These are phyloP conservation scores for Xanthostigma xanthostigma DNA, from an alignment of 2,888 invertebrate species.

Conservation along the genomic window DNA sequence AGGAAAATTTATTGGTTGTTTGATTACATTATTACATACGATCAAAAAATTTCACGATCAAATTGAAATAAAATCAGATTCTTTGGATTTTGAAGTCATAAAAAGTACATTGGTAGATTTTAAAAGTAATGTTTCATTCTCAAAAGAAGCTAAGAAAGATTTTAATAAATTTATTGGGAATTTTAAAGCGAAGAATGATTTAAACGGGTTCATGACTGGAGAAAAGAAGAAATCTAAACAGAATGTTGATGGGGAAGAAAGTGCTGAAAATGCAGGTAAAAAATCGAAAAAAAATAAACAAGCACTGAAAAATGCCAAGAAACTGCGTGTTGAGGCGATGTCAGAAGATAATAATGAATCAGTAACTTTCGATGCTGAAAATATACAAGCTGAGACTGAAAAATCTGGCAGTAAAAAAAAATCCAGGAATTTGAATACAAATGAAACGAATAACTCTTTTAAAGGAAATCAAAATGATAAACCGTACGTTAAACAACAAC, in stretches of 20 bases:
- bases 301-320: conserved; percentile 32
- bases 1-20: conserved; percentile 38
- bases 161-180: conserved; percentile 26
- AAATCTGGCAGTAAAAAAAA: too few relatives aligned
- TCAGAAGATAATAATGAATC: conserved; percentile 27
- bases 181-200: conserved; percentile 8
- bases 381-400: too few relatives aligned
- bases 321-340: conserved; percentile 28
- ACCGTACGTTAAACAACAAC: too few relatives aligned
- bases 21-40: conserved; percentile 37
- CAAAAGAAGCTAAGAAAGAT: conserved; percentile 29
- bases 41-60: conserved; percentile 34
- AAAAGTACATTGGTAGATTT: conserved; percentile 25
- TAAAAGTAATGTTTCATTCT: conserved; percentile 24
- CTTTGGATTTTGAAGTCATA: conserved; percentile 29
- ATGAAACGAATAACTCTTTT: too few relatives aligned
- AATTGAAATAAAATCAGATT: conserved; percentile 18
- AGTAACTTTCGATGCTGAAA: background rate
- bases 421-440: too few relatives aligned
- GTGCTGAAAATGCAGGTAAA: conserved; percentile 17
- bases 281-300: conserved; percentile 24
- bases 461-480: too few relatives aligned
- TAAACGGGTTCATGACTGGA: conserved; percentile 3
- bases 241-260: conserved; percentile 13
- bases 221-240: conserved; percentile 10